Conservation (phyloP, 2,797 vertebrate species). For the Amazona finschi region DNA sequence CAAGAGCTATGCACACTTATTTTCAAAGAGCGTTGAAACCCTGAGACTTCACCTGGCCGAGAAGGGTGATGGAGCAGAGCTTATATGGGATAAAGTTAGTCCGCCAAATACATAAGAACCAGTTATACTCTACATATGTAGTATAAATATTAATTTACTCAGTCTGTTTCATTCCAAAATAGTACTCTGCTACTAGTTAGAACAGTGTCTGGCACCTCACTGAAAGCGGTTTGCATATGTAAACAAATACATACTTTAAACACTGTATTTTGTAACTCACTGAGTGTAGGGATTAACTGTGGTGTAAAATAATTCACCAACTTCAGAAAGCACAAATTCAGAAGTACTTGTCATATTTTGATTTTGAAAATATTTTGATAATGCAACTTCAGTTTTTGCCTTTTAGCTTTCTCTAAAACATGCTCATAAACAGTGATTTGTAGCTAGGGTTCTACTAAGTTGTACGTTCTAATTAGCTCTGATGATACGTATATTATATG, state of each 20-base stretch:
- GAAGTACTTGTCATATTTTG: neutral
- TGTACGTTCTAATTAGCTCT: neutral
- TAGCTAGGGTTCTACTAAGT: neutral
- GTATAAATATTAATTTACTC: neutral
- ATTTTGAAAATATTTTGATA: neutral
- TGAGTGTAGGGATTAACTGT: neutral
- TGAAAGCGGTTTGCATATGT: neutral
- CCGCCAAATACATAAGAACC: neutral
- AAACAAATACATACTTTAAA: neutral
- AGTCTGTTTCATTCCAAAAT: neutral
- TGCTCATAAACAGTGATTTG: neutral
- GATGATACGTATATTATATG: neutral
- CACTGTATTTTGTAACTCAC: neutral
- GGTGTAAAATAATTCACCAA: neutral
- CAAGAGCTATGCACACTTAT: conserved; percentile 86
- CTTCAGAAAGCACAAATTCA: neutral
- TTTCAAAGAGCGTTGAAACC: conserved; percentile 89
- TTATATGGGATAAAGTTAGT: conserved; percentile 97
- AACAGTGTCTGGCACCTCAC: neutral
- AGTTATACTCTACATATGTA: neutral
- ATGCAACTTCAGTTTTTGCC: neutral
- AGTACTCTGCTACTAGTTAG: neutral
- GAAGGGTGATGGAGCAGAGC: conserved; percentile 89
- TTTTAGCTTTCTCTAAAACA: neutral
- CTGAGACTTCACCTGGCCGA: conserved; percentile 85